Evolutionary conservation across 2,888 invertebrate genomes (phyloP).

Genomic region (Brassicogethes aeneus): DNA sequence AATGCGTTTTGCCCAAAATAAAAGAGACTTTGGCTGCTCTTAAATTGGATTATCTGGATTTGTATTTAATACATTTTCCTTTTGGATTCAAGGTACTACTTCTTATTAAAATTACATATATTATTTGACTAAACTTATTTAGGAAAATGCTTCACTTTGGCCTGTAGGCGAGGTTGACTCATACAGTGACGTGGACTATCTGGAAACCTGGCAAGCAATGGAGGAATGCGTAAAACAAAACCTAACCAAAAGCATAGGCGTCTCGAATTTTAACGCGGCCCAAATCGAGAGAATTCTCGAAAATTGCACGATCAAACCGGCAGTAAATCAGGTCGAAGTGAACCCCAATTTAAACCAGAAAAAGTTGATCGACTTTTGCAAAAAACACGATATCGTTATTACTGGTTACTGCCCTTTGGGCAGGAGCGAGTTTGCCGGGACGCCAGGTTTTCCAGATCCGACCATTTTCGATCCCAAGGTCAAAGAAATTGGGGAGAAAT

Average conservation of each 20-base stretch:
- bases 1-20: slow-evolving; percentile 44
- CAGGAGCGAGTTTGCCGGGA: slow-evolving; percentile 43
- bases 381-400: slow-evolving; percentile 51
- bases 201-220: slow-evolving; percentile 71
- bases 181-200: slow-evolving; percentile 55
- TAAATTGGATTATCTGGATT: slow-evolving; percentile 32
- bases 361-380: slow-evolving; percentile 58
- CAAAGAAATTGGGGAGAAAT: slow-evolving; percentile 47
- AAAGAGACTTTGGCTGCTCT: slow-evolving; percentile 28
- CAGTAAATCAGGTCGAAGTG: slow-evolving; percentile 53
- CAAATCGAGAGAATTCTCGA: slow-evolving; percentile 58
- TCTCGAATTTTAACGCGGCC: slow-evolving; percentile 68
- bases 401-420: slow-evolving; percentile 71
- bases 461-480: slow-evolving; percentile 47
- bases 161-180: slow-evolving; percentile 40
- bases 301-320: slow-evolving; percentile 49
- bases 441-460: slow-evolving; percentile 43
- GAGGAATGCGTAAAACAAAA: slow-evolving; percentile 58
- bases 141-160: slow-evolving; percentile 42
- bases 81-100: slow-evolving; percentile 35
- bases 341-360: slow-evolving; percentile 65
- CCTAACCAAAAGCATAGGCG: slow-evolving; percentile 59
- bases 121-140: too few species aligned
- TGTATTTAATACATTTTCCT: slow-evolving; percentile 37
- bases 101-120: too few species aligned